Evolutionary conservation across 2,797 vertebrate species (phyloP), one percentile per base, ranked within the genome.

Genomic region (Knipowitschia caucasica): DNA sequence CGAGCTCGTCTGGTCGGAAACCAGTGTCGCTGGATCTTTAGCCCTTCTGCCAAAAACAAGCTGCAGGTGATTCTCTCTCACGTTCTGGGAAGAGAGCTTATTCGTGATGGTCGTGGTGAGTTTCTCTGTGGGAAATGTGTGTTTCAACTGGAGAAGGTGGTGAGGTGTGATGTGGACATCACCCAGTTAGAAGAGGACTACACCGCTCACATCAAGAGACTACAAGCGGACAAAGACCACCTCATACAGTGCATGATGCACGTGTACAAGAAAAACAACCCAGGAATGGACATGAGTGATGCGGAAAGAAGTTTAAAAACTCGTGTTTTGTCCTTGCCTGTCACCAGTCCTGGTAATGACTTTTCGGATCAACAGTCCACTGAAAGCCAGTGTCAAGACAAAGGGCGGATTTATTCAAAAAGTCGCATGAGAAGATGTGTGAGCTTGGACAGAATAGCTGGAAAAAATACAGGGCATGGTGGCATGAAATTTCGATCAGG

Each of bases 11-110:
- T 86, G 44, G 79, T 75, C 14, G 91, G 89, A 24, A 78, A 75
- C 57, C 90, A 88, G 55, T 88, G 89, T 60, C 89, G 86, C 67
- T 91, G 90, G 89, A 86, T 92, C 56, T 92, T 91, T 72, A 86
- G 87, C 59, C 65, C 78, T 3, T 73, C 80, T 3, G 84, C 82
- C 10, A 81, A 78, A 45, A 72, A 75, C 67, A 88, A 83, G 57
- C 75, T 91, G 15, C 88, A 88, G 4, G 79, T 89, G 47, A 70
- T 91, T 44, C 68, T 92, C 64, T 89, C 89, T 8, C 85, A 86
- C 5, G 85, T 91, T 39, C 73, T 92, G 51, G 88, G 80, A 33
- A 29, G 63, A 45, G 82, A 85, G 55, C 62, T 92, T 46, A 78
- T 73, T 21, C 87, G 86, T 1, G 90, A 92, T 6, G 87, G 88